Base-by-base conservation (phyloP, 2,888 invertebrate species). In the Mimumesa dahlbomi region DNA sequence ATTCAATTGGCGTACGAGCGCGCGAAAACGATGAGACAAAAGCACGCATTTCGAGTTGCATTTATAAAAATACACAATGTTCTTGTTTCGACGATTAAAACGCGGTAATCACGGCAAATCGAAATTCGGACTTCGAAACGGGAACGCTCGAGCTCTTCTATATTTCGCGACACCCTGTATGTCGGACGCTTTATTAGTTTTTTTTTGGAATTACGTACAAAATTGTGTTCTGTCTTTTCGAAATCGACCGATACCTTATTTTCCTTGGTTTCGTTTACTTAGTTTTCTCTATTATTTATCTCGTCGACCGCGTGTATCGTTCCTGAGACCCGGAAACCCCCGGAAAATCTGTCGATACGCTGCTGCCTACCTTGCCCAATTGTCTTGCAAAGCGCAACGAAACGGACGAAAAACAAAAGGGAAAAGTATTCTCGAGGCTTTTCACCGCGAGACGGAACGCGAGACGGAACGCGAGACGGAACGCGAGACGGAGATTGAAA, bases 51-150 rank as follows among this genome's bases (percentile, higher is more conserved):
- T 54, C 54, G 59, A 45, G 40, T 50, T 64, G 71, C 71, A 71
- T 69, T n/a, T n/a, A 66, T 72, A 72, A 71, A 72, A 72, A 72
- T 72, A 72, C 71, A 72, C 59, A 64, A 71, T 58, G 57, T 59
- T 64, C 42, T 59, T 34, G 64, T 36, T 40, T 42, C n/a, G 59
- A 56, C 61, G 54, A 70, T 67, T 56, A 46, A n/a, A 67, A 56
- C 49, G 67, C 54, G n/a, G 43, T 40, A 21, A 40, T 66, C 54
- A 11, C 14, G 66, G 45, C 42, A 70, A 67, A 52, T 52, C 16
- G 59, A 56, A 67, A 56, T 46, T 67, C 56, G 63, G 38, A 29
- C 49, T 63, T 48, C 21, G 46, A 40, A 57, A 69, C 29, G 58
- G 58, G 69, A 49, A 53, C 16, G 48, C 53, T 49, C 53, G 59